These are phyloP conservation scores for Drosophila micromelanica DNA, from an alignment of 1,140 invertebrate genomes.

Conservation along the genomic window DNA sequence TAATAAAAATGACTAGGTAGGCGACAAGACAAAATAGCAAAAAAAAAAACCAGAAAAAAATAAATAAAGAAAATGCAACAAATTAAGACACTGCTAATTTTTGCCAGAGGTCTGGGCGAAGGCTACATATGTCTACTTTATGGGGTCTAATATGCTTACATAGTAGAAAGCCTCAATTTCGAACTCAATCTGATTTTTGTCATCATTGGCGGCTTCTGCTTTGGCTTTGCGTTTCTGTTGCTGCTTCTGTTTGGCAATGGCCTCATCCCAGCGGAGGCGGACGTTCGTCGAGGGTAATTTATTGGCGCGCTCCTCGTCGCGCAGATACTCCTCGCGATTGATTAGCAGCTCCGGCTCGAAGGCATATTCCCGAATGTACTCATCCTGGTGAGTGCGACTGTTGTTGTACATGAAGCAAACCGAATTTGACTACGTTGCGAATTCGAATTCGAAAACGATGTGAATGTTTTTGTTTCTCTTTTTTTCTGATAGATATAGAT, in stretches of 20 bases:
- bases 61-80: constrained; percentile 3
- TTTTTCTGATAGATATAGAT: constrained; percentile 13
- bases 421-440: constrained; percentile 25
- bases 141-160: constrained; percentile 62
- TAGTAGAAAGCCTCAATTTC: constrained; percentile 84
- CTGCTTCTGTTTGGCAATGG: constrained; percentile 74
- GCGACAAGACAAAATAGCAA: constrained; percentile 12
- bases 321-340: constrained; percentile 78
- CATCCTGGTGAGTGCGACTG: constrained; percentile 74
- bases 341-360: constrained; percentile 84
- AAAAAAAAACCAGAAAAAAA: constrained; percentile 6
- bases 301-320: constrained; percentile 63
- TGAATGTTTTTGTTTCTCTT: constrained; percentile 4
- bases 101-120: constrained; percentile 47
- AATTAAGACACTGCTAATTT: constrained; percentile 34
- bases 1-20: constrained; percentile 22
- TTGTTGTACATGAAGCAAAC: constrained; percentile 79
- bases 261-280: constrained; percentile 73
- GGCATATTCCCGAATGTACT: constrained; percentile 83
- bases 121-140: constrained; percentile 3
- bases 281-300: constrained; percentile 61
- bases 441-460: constrained; percentile 10
- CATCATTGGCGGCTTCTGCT: constrained; percentile 56
- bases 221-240: constrained; percentile 56
- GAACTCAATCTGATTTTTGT: constrained; percentile 79